These are phyloP conservation scores for Tamandua tetradactyla DNA, from an alignment of 2,797 vertebrate species.

Conservation along the genomic window DNA sequence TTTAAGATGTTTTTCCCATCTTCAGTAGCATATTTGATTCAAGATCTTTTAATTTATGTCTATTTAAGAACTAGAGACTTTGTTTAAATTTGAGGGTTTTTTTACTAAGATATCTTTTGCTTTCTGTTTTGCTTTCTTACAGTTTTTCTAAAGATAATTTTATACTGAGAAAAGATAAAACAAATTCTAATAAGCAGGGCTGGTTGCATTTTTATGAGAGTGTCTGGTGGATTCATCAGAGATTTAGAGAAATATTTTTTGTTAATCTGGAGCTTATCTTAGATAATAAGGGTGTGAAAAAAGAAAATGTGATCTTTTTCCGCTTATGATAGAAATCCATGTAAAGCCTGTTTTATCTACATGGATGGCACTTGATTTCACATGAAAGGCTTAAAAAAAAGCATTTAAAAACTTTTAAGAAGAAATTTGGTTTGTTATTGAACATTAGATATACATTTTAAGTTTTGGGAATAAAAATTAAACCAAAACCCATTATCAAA, in stretches of 20 bases:
- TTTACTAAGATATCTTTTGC: neutral
- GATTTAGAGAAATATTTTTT: neutral
- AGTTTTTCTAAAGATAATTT: neutral
- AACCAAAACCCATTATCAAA: neutral
- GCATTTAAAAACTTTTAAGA: neutral
- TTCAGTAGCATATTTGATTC: neutral
- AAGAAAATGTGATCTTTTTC: neutral
- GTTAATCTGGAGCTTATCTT: neutral
- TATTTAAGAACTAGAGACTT: neutral
- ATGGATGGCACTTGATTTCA: neutral
- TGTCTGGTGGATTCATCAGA: neutral
- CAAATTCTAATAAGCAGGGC: neutral
- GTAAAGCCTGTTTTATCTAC: neutral
- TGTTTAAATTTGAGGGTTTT: neutral
- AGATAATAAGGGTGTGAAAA: neutral
- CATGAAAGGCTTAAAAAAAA: neutral
- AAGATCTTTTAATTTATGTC: neutral
- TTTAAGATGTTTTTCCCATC: neutral
- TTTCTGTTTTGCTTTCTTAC: neutral
- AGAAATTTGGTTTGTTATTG: neutral
- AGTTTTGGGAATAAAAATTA: neutral
- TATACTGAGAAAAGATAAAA: neutral
- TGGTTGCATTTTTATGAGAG: neutral
- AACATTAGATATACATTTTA: neutral
- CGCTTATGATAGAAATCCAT: neutral